A percentile compares a stretch with the other conserved stretches of the same genome.
These are phyloP conservation scores for Halcyon smyrnensis DNA, from an alignment of 2,797 vertebrate genomes.

Conservation along the genomic window DNA sequence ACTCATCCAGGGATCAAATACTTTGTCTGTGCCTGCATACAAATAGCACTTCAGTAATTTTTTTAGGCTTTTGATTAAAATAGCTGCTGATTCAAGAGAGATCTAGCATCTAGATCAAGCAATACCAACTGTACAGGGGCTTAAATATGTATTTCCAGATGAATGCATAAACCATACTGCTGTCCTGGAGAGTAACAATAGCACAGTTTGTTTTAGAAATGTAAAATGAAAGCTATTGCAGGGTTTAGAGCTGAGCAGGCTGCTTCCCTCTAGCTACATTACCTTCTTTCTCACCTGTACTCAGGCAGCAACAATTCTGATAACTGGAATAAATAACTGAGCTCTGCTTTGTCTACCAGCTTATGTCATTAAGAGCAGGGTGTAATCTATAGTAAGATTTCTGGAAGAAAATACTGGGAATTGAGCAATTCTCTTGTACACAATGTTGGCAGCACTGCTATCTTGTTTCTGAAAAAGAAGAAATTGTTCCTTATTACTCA, in stretches of 20 bases:
- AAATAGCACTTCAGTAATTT: conserved; percentile 34
- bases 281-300: not conserved
- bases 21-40: conserved; percentile 30
- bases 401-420: not conserved
- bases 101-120: conserved; percentile 46
- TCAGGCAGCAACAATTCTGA: not conserved
- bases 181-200: not conserved
- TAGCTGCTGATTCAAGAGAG: conserved; percentile 44
- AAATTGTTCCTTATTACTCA: not conserved
- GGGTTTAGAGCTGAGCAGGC: not conserved
- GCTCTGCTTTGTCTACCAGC: not conserved
- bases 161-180: conserved; percentile 22
- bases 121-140: conserved; percentile 7
- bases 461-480: not conserved
- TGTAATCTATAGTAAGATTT: not conserved
- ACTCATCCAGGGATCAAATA: conserved; percentile 57
- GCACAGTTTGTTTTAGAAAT: not conserved
- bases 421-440: not conserved
- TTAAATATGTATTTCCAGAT: conserved; percentile 66
- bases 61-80: conserved; percentile 64
- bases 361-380: not conserved
- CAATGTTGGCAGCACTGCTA: not conserved
- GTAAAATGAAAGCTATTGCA: not conserved
- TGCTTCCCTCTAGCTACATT: not conserved
- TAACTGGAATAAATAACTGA: not conserved